Evolutionary conservation across 2,888 invertebrate species (phyloP).

Genomic region (Dryomyza anilis): DNA sequence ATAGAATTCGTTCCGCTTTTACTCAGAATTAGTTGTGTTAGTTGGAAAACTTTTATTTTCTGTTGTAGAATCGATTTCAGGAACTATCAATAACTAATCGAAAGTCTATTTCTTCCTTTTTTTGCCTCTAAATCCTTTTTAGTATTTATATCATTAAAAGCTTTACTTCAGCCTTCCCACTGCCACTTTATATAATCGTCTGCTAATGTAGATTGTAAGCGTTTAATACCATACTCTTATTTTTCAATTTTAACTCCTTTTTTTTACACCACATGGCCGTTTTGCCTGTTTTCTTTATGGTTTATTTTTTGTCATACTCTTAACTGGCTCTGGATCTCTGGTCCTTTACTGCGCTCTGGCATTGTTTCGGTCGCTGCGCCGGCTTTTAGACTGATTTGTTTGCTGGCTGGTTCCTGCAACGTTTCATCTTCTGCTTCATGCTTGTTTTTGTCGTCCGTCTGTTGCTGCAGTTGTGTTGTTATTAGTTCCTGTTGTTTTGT

Average conservation of each 20-base stretch:
- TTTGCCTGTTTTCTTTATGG: not conserved
- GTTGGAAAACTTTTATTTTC: too few species aligned
- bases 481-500: slow-evolving; percentile 9
- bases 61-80: too few species aligned
- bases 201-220: not conserved
- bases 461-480: slow-evolving; percentile 7
- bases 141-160: too few species aligned
- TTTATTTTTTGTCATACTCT: slow-evolving; percentile 26
- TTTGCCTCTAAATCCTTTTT: too few species aligned
- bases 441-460: slow-evolving; percentile 6
- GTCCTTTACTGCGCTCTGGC: too few species aligned
- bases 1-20: too few species aligned
- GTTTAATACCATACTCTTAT: slow-evolving; percentile 49
- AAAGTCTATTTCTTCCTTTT: too few species aligned
- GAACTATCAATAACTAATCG: too few species aligned
- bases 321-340: slow-evolving; percentile 8
- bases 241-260: slow-evolving; percentile 51
- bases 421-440: not conserved
- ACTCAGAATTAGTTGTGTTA: too few species aligned
- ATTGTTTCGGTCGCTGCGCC: too few species aligned
- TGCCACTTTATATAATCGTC: not conserved
- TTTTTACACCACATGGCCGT: not conserved
- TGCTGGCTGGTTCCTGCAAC: slow-evolving; percentile 2
- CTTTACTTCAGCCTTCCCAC: too few species aligned
- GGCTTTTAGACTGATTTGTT: slow-evolving; percentile 15